Conservation (phyloP, 2,888 invertebrate genomes). For the Luperina nickerlii region DNA sequence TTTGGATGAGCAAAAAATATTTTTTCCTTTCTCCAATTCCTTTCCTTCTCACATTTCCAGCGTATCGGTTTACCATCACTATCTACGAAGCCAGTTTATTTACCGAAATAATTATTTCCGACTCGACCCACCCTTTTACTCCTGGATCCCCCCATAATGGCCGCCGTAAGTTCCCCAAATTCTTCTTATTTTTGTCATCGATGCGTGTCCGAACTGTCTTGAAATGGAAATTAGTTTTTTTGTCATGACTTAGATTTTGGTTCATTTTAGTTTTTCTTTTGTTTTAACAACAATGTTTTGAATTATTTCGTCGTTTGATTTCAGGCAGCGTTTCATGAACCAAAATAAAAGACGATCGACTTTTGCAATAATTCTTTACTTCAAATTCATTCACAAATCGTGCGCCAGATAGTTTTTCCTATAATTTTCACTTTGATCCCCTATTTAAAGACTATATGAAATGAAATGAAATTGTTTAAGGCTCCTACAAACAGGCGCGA, state of each 20-base stretch:
- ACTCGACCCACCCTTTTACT: constrained; percentile 23
- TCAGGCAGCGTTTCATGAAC: no score
- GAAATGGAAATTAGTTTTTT: not conserved
- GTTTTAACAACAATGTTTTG: not conserved
- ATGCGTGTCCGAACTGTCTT: constrained; percentile 14
- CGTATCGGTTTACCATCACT: constrained; percentile 47
- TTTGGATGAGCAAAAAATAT: constrained; percentile 7
- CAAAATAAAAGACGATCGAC: not conserved
- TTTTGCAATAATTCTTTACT: not conserved
- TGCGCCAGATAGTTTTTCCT: not conserved
- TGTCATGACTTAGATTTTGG: not conserved
- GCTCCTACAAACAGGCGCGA: no score
- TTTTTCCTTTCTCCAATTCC: constrained; percentile 24
- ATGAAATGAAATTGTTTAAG: not conserved
- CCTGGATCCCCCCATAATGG: constrained; percentile 23
- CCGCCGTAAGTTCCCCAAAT: constrained; percentile 21
- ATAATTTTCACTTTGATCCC: not conserved
- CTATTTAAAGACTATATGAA: not conserved
- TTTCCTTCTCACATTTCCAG: constrained; percentile 35
- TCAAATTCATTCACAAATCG: not conserved
- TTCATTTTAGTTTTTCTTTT: not conserved
- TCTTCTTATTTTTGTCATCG: constrained; percentile 14
- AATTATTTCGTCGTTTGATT: not conserved
- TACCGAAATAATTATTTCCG: constrained; percentile 53
- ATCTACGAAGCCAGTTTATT: constrained; percentile 49